These are phyloP conservation scores for Saccostrea echinata DNA, from an alignment of 1,140 invertebrate genomes.

Conservation along the genomic window DNA sequence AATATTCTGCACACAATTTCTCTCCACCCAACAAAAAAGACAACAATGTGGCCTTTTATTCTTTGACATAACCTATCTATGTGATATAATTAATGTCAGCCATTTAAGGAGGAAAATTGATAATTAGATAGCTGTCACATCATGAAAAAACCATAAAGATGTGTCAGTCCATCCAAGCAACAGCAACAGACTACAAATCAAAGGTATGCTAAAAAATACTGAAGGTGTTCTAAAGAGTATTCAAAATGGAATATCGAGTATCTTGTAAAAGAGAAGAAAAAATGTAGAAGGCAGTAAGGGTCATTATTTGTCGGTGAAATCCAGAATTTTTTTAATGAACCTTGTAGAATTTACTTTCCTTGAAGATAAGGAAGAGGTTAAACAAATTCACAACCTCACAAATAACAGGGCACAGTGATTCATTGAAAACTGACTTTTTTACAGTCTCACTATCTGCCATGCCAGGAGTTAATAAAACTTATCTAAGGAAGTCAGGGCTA, in stretches of 20 bases:
- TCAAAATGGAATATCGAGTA: no score
- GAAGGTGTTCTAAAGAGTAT: no score
- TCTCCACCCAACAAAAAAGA: not conserved
- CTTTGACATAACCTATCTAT: not conserved
- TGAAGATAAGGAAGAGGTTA: conserved; percentile 15
- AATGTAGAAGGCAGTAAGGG: not conserved
- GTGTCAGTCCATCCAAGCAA: no score
- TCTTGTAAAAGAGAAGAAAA: no score
- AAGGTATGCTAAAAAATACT: no score
- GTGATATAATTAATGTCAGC: not conserved
- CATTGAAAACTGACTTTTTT: not conserved
- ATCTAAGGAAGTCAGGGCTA: not conserved
- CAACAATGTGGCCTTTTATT: not conserved
- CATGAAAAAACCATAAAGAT: no score
- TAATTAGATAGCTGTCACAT: not conserved
- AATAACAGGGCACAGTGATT: not conserved
- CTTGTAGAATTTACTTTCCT: not conserved
- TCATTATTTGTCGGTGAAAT: conserved; percentile 3
- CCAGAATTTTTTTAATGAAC: not conserved
- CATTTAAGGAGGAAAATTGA: not conserved
- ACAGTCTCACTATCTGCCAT: not conserved
- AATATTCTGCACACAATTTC: not conserved
- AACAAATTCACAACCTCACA: conserved; percentile 16
- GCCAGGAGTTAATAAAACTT: not conserved
- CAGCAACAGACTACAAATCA: no score